These are phyloP conservation scores for Muscina levida DNA, from an alignment of 2,888 invertebrate genomes.

Conservation along the genomic window DNA sequence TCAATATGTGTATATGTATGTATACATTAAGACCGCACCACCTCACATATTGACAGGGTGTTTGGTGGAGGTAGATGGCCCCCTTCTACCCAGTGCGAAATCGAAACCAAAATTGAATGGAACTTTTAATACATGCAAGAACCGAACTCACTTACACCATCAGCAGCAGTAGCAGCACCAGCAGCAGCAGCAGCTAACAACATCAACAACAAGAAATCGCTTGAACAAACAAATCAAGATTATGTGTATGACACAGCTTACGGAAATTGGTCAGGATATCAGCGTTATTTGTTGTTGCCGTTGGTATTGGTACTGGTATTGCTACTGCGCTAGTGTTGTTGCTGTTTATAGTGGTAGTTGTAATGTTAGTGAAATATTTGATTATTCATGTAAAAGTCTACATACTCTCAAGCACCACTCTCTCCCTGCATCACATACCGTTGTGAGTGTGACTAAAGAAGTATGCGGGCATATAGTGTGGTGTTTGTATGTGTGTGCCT, in stretches of 20 bases:
- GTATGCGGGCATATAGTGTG: no score
- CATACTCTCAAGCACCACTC: no score
- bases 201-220: slow-evolving; percentile 4
- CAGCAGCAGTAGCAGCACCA: not conserved
- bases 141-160: slow-evolving; percentile 14
- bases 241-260: slow-evolving; percentile 22
- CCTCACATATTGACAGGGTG: no score
- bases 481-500: not conserved
- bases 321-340: no score
- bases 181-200: not conserved
- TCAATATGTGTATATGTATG: no score
- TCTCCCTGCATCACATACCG: no score
- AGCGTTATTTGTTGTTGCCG: slow-evolving; percentile 6
- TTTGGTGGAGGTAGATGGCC: no score
- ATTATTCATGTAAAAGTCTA: not conserved
- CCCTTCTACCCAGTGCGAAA: no score
- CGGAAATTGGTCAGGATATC: slow-evolving; percentile 56
- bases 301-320: not conserved
- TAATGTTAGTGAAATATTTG: slow-evolving; percentile 5
- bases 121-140: not conserved
- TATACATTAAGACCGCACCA: not conserved
- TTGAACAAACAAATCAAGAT: slow-evolving; percentile 52
- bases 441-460: no score
- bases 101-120: not conserved
- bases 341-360: not conserved